Evolutionary conservation across 37 sponge, comb jelly and placozoan genomes (phyloP), one percentile per base, ranked within the genome.

Genomic region (Beroe forskalii): DNA sequence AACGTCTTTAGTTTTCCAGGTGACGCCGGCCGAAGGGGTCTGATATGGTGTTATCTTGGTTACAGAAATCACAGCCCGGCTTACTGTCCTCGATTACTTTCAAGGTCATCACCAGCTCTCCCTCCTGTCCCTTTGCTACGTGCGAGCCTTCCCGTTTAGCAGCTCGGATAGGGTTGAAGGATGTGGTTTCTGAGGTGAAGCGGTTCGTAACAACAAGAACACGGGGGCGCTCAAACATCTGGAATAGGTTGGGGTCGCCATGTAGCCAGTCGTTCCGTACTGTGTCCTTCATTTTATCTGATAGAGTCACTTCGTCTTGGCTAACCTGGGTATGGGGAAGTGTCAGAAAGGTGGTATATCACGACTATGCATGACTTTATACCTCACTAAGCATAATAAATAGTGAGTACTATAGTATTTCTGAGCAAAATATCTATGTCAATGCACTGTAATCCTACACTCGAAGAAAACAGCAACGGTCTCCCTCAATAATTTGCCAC

Each of bases 1-100:
- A 20, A 63, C 25, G 66, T 63, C 28, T 28, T n/a, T 24, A 63
- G 20, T 63, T 63, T 30, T 63, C 66, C 66, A 24, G 25, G n/a
- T 63, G 25, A n/a, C 20, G 4, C 25, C 66, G 20, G 3, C 66
- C 66, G n/a, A 63, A 63, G 25, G 66, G 20, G n/a, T 63, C 66
- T 30, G 20, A 24, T 20, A 63, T 24, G 66, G 66, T 63, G 3
- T 63, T 24, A 4, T 63, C 25, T 4, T 63, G 28, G 25, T 63
- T 63, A 63, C 66, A 63, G 25, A 63, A 63, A 30, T 63, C 25
- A 20, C 66, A 63, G 3, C 66, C 66, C 9, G 66, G 66, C 66
- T 20, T 8, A 19, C 66, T 63, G 24, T 8, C 66, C 66, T 6
- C 66, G 66, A 63, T 63, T 3, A 20, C n/a, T 30, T 63, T 63